These are phyloP conservation scores for Zapus hudsonius DNA, from an alignment of 2,113 vertebrate genomes.

Conservation along the genomic window DNA sequence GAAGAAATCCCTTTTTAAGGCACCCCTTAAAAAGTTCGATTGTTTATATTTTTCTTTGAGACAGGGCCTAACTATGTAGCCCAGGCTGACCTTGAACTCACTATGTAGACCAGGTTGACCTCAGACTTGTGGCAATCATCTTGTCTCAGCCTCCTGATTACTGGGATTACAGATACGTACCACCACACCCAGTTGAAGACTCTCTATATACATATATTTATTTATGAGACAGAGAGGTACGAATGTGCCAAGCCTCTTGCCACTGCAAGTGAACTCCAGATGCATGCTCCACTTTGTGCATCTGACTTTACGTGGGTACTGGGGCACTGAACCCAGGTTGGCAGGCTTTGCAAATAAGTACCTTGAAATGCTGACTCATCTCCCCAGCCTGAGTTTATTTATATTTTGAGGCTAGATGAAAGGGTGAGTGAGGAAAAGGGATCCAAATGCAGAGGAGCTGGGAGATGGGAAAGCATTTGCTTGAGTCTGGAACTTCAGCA, in stretches of 20 bases:
- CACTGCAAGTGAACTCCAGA: too few species aligned
- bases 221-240: too few species aligned
- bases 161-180: neutral
- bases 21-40: neutral
- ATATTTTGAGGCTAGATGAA: neutral
- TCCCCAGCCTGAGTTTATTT: neutral
- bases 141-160: neutral
- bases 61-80: neutral
- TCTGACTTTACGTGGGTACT: too few species aligned
- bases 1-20: neutral
- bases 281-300: too few species aligned
- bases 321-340: too few species aligned
- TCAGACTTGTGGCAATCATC: neutral
- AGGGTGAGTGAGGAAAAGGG: neutral
- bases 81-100: neutral
- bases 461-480: too few species aligned
- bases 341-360: too few species aligned
- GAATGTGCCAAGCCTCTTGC: too few species aligned
- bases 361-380: too few species aligned
- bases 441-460: too few species aligned
- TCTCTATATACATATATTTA: too few species aligned
- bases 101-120: neutral
- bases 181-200: neutral
- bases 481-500: too few species aligned
- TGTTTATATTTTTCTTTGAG: neutral